Conservation (phyloP, 1,140 invertebrate species). For the Bursaphelenchus mucronatus region DNA sequence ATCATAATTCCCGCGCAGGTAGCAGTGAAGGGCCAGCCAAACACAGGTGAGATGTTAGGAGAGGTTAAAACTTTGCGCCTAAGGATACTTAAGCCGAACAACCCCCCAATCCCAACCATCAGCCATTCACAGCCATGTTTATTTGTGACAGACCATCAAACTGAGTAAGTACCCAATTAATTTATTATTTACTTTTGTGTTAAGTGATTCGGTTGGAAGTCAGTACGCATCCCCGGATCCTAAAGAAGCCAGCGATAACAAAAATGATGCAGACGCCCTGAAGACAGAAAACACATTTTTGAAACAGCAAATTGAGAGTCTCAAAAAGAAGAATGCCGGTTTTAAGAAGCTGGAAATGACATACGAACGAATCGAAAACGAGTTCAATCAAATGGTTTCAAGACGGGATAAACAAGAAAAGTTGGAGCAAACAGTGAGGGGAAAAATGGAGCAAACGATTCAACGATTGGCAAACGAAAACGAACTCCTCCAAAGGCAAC, state of each 20-base stretch:
- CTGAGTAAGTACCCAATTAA: constrained; percentile 5
- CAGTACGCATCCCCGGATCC: constrained; percentile 31
- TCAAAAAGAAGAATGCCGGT: constrained; percentile 70
- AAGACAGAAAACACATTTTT: constrained; percentile 60
- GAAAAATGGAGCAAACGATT: constrained; percentile 76
- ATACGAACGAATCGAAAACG: constrained; percentile 30
- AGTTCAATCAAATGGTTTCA: constrained; percentile 32
- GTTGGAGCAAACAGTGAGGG: constrained; percentile 75
- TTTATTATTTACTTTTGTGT: constrained; percentile 22
- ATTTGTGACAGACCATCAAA: constrained; percentile 17
- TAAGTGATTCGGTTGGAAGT: constrained; percentile 20
- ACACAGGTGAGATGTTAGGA: constrained; percentile 1
- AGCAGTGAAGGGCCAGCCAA: constrained; percentile 11
- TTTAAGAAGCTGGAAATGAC: constrained; percentile 34
- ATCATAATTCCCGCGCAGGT: not conserved
- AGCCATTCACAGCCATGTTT: constrained; percentile 25
- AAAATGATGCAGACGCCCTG: constrained; percentile 1
- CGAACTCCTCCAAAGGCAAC: constrained; percentile 47
- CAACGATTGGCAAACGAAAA: constrained; percentile 68
- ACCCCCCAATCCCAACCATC: not conserved
- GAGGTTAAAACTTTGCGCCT: constrained; percentile 1
- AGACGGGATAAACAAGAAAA: constrained; percentile 74
- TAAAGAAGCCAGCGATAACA: constrained; percentile 22
- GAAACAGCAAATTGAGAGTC: constrained; percentile 76
- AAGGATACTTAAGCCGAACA: constrained; percentile 7